Evolutionary conservation across 2,888 invertebrate species (phyloP), one percentile per base, ranked within the genome.

Genomic region (Ophion obscuratus): DNA sequence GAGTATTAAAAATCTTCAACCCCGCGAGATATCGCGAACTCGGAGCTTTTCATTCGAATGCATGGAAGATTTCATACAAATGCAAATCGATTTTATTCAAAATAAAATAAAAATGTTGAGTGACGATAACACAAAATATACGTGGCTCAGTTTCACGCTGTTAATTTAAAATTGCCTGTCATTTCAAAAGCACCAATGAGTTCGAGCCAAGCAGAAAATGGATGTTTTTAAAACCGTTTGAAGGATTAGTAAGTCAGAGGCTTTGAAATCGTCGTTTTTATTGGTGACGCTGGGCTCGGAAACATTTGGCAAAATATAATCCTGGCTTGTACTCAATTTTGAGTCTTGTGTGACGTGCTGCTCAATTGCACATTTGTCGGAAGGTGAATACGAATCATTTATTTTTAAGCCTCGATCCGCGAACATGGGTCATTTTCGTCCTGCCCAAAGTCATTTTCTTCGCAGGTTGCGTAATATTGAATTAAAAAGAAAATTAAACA

Each of bases 1-100:
- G 14, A 66, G n/a, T 53, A 40, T 70, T 53, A 64, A 82, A 82
- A 66, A 81, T 81, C 76, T 81, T 71, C 71, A 70, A 64, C 70
- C 83, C 78, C 70, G 40, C 67, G 73, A 57, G 24, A 64, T 57
- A 61, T 75, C 71, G 47, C 31, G 81, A 78, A 79, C 75, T 74
- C 14, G 17, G 11, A 40, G 31, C 61, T n/a, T 64, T 44, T 9
- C 61, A 24, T 62, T 57, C 17, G 31, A 82, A 73, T 74, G 64
- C 78, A 20, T 17, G 24, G 3, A 61, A 61, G 10, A 61, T 61
- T 61, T 61, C 61, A 20, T 61, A 7, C 57, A 57, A 17, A 57
- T n/a, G 61, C 61, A 61, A 61, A 24, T 61, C 10, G 53, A 53
- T 53, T 53, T 53, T 4, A 53, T 61, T 61, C 10, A 17, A 20